phyloP scores from a whole-genome alignment of 2,888 invertebrate species.

The Sphaerophoria taeniata region DNA sequence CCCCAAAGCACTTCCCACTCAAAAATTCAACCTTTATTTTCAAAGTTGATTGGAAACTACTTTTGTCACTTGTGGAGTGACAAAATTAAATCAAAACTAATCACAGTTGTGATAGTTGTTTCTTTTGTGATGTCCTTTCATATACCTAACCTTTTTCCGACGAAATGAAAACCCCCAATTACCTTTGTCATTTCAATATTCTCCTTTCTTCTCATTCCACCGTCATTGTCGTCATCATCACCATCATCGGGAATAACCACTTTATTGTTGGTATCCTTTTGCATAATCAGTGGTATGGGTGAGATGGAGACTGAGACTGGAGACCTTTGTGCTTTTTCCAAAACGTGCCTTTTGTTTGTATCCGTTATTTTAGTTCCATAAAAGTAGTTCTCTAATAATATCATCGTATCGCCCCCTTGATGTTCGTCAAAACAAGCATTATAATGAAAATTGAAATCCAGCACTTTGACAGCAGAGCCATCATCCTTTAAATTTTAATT shows the following conservation, averaged over 20 bases:
- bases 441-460: conserved; percentile 73
- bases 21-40: too few species aligned
- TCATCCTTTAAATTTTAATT: conserved; percentile 72
- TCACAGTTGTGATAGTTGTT: conserved; percentile 28
- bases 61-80: not conserved
- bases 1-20: too few species aligned
- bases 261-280: conserved; percentile 36
- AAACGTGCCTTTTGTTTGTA: not conserved
- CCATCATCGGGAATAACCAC: conserved; percentile 2
- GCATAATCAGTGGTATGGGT: not conserved
- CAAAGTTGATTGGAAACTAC: not conserved
- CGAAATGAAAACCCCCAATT: conserved; percentile 42
- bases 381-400: conserved; percentile 29
- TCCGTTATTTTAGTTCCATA: not conserved
- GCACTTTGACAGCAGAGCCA: conserved; percentile 50
- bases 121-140: conserved; percentile 29
- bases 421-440: conserved; percentile 60
- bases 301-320: not conserved
- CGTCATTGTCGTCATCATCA: not conserved
- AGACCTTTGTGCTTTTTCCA: conserved; percentile 4
- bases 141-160: conserved; percentile 7
- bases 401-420: conserved; percentile 48
- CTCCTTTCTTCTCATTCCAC: not conserved
- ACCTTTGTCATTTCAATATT: conserved; percentile 24
- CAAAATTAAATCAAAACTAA: conserved; percentile 51